Conservation (phyloP, 2,888 invertebrate species). For the Melitaea athalia region DNA sequence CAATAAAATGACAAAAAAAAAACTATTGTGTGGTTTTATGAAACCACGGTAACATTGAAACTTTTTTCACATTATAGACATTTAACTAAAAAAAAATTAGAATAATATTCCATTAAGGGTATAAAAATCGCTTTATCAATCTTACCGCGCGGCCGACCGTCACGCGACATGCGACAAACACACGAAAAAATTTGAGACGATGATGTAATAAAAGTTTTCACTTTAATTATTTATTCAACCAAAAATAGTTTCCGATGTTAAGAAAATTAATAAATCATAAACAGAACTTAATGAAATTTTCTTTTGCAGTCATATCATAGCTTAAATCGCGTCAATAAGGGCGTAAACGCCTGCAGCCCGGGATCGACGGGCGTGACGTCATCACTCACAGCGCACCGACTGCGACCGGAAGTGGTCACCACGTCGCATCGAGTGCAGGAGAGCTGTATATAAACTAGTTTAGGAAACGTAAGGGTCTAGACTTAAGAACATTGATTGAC, state of each 20-base stretch:
- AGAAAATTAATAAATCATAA: neutral
- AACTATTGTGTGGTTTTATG: no score
- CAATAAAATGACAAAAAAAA: no score
- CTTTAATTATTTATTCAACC: no score
- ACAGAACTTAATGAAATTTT: neutral
- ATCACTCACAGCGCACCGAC: constrained; percentile 89
- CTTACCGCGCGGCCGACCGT: no score
- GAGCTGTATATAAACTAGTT: constrained; percentile 90
- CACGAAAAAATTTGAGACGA: no score
- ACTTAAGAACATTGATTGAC: constrained; percentile 2
- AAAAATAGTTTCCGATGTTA: neutral
- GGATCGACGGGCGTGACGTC: constrained; percentile 83
- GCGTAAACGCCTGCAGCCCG: constrained; percentile 83
- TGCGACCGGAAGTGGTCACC: constrained; percentile 92
- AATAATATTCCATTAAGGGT: no score
- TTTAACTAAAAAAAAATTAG: no score
- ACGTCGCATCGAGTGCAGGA: constrained; percentile 94
- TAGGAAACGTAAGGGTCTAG: constrained; percentile 21
- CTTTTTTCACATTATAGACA: no score
- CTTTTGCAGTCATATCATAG: constrained; percentile 89
- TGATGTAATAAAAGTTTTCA: no score
- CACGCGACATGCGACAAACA: no score
- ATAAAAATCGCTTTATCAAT: no score
- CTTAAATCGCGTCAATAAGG: constrained; percentile 86
- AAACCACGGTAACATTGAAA: no score